A percentile compares a stretch with the other conserved stretches of the same genome.
Evolutionary conservation across 2,113 vertebrate species (phyloP).

Genomic region (Physeter macrocephalus): DNA sequence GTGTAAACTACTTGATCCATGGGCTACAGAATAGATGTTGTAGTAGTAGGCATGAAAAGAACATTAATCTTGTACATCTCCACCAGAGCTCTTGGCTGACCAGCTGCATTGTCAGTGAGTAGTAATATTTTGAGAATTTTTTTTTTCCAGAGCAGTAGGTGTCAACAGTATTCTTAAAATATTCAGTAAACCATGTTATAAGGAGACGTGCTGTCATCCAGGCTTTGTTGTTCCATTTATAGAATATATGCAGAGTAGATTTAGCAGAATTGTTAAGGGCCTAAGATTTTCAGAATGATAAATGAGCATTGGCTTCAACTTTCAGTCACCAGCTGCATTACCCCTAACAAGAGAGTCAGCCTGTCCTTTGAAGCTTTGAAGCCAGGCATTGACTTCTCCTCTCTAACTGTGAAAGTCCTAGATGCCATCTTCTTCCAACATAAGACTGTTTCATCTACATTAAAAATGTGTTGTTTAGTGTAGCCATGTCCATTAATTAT

Average conservation of each 20-base stretch:
- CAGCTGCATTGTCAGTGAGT: neutral
- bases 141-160: neutral
- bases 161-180: neutral
- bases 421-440: neutral
- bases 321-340: neutral
- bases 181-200: neutral
- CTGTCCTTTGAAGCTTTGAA: neutral
- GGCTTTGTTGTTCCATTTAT: neutral
- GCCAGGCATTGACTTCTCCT: neutral
- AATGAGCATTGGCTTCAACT: neutral
- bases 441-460: neutral
- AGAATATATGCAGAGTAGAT: neutral
- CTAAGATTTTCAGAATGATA: neutral
- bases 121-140: neutral
- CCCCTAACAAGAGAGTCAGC: neutral
- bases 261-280: neutral
- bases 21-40: neutral
- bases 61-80: neutral
- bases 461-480: neutral
- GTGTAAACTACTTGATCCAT: neutral
- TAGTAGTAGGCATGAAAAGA: neutral
- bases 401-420: neutral
- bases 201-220: neutral
- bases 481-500: neutral
- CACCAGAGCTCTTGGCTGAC: neutral